Conservation (phyloP, 2,888 invertebrate species). For the Pachymerium ferrugineum region DNA sequence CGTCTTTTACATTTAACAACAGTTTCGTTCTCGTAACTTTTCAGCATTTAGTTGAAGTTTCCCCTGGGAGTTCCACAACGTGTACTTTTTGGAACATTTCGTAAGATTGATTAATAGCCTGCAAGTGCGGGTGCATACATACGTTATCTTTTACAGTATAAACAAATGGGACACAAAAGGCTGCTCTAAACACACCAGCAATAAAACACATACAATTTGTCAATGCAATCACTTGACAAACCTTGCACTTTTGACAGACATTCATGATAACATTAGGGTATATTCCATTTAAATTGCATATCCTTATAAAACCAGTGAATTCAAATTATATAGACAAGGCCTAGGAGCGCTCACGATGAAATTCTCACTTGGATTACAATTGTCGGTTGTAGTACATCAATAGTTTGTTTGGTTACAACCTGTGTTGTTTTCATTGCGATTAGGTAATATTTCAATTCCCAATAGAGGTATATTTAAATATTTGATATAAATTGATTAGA, state of each 20-base stretch:
- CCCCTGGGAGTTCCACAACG: neutral
- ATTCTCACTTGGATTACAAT: neutral
- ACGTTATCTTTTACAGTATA: neutral
- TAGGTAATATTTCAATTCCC: constrained; percentile 4
- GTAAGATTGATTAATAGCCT: no score
- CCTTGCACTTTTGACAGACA: constrained; percentile 34
- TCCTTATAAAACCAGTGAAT: no score
- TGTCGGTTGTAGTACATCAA: neutral
- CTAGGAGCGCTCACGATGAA: neutral
- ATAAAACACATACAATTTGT: constrained; percentile 27
- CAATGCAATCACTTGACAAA: constrained; percentile 34
- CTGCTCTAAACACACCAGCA: neutral
- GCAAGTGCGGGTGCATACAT: no score
- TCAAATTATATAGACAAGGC: no score
- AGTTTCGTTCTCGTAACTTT: neutral
- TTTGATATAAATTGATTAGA: neutral
- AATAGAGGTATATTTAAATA: no score
- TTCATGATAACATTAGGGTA: constrained; percentile 20
- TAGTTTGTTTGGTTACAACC: neutral
- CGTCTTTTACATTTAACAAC: neutral
- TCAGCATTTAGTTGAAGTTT: neutral
- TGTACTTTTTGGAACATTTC: constrained; percentile 11
- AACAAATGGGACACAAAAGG: neutral
- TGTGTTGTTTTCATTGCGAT: neutral
- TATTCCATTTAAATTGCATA: neutral